Percentiles rank a stretch among this genome's conserved stretches.
phyloP scores from a whole-genome alignment of 1,140 invertebrate genomes.

The Mesaphorura yosii region DNA sequence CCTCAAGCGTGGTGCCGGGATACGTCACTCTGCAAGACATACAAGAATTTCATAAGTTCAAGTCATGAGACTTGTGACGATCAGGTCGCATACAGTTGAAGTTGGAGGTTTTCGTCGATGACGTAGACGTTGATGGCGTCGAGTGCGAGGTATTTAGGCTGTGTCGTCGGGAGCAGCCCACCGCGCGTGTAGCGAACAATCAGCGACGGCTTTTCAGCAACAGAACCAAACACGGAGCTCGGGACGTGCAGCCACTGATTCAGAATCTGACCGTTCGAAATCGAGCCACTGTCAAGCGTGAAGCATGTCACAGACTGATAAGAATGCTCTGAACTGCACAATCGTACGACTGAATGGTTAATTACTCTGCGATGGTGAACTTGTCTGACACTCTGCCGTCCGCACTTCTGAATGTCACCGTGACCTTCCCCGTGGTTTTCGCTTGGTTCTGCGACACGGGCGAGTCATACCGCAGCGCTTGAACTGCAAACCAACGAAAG shows the following conservation, averaged over 20 bases:
- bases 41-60: not conserved
- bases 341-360: no score
- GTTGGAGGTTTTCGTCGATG: slow-evolving; percentile 9
- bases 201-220: slow-evolving; percentile 9
- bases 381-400: slow-evolving; percentile 6
- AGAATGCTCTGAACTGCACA: no score
- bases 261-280: slow-evolving; percentile 11
- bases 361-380: slow-evolving; percentile 12
- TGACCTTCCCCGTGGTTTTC: slow-evolving; percentile 10
- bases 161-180: slow-evolving; percentile 14
- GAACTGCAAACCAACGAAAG: slow-evolving; percentile 1
- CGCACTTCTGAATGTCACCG: slow-evolving; percentile 5
- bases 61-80: no score
- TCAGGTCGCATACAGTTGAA: slow-evolving; percentile 9
- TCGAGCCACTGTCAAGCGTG: slow-evolving; percentile 9
- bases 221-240: not conserved
- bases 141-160: slow-evolving; percentile 9
- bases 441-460: slow-evolving; percentile 12
- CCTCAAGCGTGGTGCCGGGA: slow-evolving; percentile 6
- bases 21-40: not conserved
- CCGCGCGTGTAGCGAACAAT: slow-evolving; percentile 15
- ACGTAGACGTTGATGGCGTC: slow-evolving; percentile 12
- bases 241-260: slow-evolving; percentile 23
- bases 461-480: slow-evolving; percentile 13
- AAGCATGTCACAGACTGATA: no score